These are phyloP conservation scores for Lepisosteus oculatus DNA, from an alignment of 2,113 vertebrate species.

Conservation along the genomic window DNA sequence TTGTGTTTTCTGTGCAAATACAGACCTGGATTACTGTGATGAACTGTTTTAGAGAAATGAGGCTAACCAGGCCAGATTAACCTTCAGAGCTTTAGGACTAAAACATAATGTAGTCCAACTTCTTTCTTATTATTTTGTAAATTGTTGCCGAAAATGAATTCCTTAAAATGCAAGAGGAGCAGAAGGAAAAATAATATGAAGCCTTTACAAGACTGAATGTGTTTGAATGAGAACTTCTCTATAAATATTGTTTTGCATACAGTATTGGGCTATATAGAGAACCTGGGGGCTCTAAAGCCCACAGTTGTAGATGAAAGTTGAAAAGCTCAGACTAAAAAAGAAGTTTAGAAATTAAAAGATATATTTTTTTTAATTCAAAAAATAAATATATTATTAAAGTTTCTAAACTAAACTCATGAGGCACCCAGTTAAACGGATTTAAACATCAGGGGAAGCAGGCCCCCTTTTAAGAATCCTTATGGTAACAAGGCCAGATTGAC, in stretches of 20 bases:
- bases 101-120: conserved; percentile 1
- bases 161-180: background rate
- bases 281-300: background rate
- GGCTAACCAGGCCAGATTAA: too few species aligned
- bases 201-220: background rate
- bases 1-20: too few species aligned
- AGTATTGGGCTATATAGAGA: too few species aligned
- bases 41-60: too few species aligned
- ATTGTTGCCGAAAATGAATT: background rate
- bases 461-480: conserved; percentile 68
- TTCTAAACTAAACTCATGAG: conserved; percentile 10
- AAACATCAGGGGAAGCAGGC: conserved; percentile 37
- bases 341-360: too few species aligned
- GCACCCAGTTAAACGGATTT: conserved; percentile 15
- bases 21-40: too few species aligned
- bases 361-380: too few species aligned
- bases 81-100: too few species aligned
- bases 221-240: background rate
- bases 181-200: too few species aligned
- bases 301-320: too few species aligned
- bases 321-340: too few species aligned
- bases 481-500: conserved; percentile 54
- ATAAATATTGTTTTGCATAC: background rate
- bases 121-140: conserved; percentile 6
- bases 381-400: too few species aligned